Base-by-base conservation (phyloP, 2,888 invertebrate species). In the Phragmatobia fuliginosa region DNA sequence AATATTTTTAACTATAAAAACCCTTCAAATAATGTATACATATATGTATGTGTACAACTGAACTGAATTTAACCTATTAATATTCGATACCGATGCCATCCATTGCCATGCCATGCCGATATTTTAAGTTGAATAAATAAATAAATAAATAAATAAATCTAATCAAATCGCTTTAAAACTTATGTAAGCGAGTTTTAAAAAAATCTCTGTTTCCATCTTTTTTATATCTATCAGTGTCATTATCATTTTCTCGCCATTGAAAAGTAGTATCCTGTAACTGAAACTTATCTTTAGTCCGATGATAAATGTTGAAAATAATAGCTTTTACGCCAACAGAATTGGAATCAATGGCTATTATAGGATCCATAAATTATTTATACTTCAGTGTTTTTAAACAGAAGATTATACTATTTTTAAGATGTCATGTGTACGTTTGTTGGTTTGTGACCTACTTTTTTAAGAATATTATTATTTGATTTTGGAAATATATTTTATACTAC, bases 251-350 rank as follows among this genome's bases (percentile, higher is more conserved):
- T n/a, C n/a, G 8, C 21, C 45, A 49, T 49, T n/a, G 21, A 49
- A 49, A 49, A 49, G 45, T 49, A 49, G 21, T 49, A 49, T 49
- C n/a, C 56, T 52, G 71, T 62, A 5, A 38, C 28, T 60, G 33
- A n/a, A 49, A 49, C 8, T 49, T 49, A 49, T 49, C 45, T 49
- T n/a, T 49, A 49, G 45, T 49, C n/a, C 2, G 8, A 49, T 49
- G 45, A 49, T 49, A n/a, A 49, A 49, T 49, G 45, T 49, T 10
- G 21, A 60, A 31, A 31, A 33, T 32, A 32, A 32, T 28, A 32
- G 59, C 31, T 60, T 28, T 33, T 28, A 60, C 21, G 32, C 21
- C 33, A 32, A 60, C 21, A 28, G 60, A n/a, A 36, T 61, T n/a
- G n/a, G n/a, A 36, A 16, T 45, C 45, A 28, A 0, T 11, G 4